Conservation (phyloP, 2,888 invertebrate species). For the Ophonus ardosiacus region DNA sequence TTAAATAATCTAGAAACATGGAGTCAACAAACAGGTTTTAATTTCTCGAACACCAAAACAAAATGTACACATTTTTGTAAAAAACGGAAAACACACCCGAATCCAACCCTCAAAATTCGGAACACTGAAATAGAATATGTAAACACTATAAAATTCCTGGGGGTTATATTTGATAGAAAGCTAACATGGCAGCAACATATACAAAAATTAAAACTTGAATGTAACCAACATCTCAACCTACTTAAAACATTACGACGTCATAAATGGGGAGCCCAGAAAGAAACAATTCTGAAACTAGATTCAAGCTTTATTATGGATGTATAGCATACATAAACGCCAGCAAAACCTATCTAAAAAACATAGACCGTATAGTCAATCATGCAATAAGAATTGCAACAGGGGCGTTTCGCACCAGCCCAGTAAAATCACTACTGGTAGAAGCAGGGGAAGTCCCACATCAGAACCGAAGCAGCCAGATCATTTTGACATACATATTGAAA, state of each 20-base stretch:
- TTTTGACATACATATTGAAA: background rate
- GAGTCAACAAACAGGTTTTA: background rate
- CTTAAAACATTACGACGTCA: constrained; percentile 13
- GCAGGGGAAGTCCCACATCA: background rate
- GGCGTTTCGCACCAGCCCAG: constrained; percentile 26
- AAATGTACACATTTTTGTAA: constrained; percentile 10
- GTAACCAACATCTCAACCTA: constrained; percentile 5
- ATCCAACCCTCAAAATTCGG: background rate
- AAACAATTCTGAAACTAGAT: constrained; percentile 12
- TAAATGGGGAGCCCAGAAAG: constrained; percentile 36
- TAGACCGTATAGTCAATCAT: background rate
- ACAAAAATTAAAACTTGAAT: background rate
- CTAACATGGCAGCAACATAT: background rate
- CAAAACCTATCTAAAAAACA: background rate
- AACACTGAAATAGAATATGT: background rate
- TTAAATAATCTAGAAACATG: background rate
- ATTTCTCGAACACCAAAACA: background rate
- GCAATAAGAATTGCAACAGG: constrained; percentile 10
- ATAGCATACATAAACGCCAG: background rate
- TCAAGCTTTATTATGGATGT: constrained; percentile 18
- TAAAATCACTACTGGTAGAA: constrained; percentile 3
- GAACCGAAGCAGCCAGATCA: background rate
- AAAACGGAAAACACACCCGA: background rate
- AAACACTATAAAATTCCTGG: background rate
- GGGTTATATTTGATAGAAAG: background rate